A percentile compares a stretch with the other conserved stretches of the same genome.
Evolutionary conservation across 2,888 invertebrate species (phyloP).

Genomic region (Nasonia oneida): DNA sequence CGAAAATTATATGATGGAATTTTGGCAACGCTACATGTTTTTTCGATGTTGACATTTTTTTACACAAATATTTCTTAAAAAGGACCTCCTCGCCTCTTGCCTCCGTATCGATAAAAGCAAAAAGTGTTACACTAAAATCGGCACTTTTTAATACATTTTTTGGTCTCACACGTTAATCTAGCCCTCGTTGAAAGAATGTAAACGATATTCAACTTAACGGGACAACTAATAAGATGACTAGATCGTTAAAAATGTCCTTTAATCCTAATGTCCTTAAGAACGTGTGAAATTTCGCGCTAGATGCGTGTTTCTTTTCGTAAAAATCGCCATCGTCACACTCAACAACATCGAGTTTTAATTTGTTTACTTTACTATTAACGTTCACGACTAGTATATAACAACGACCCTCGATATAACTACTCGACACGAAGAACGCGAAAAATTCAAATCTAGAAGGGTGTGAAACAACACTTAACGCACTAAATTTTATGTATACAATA

Average conservation of each 20-base stretch:
- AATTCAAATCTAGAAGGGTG: conserved; percentile 39
- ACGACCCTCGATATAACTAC: conserved; percentile 20
- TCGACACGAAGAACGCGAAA: conserved; percentile 1
- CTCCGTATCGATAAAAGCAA: conserved; percentile 12
- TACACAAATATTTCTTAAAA: not conserved
- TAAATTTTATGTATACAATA: conserved; percentile 37
- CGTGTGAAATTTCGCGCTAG: conserved; percentile 38
- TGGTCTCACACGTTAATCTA: conserved; percentile 15
- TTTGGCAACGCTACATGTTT: conserved; percentile 26
- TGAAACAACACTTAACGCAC: conserved; percentile 46
- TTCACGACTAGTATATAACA: conserved; percentile 47
- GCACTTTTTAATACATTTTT: conserved; percentile 48
- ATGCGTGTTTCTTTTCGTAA: conserved; percentile 26
- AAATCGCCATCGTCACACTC: conserved; percentile 50
- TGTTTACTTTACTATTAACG: conserved; percentile 23
- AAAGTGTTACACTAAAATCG: conserved; percentile 30
- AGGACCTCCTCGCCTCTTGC: not conserved
- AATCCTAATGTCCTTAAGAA: not conserved
- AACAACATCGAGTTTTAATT: conserved; percentile 42
- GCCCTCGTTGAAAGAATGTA: not conserved
- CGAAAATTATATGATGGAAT: conserved; percentile 28
- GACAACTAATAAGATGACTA: not conserved
- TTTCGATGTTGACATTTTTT: not conserved
- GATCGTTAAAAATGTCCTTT: not conserved
- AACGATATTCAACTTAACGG: not conserved